Conservation (phyloP, 2,888 invertebrate species). For the Gortyna flavago region DNA sequence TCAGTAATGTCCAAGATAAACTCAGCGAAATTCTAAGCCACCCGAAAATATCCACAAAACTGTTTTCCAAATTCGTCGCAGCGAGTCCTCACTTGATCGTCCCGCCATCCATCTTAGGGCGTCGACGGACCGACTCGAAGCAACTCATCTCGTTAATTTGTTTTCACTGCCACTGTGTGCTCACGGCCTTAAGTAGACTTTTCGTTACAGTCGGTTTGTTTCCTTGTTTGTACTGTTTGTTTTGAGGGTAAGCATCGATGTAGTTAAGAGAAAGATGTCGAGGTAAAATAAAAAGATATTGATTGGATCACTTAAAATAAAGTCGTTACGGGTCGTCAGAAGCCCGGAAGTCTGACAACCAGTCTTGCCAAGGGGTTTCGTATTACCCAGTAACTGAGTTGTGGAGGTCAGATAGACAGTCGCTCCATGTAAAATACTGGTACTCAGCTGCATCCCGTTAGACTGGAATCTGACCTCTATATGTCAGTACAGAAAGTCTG, state of each 20-base stretch:
- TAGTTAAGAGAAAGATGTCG: neutral
- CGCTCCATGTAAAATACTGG: too few species aligned
- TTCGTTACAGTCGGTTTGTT: slow-evolving; percentile 56
- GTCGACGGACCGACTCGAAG: slow-evolving; percentile 78
- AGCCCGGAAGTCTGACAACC: too few species aligned
- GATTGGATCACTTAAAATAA: neutral
- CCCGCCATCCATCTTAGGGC: slow-evolving; percentile 82
- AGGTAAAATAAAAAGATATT: neutral
- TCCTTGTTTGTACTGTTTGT: slow-evolving; percentile 42
- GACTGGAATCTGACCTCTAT: too few species aligned
- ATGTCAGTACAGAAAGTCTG: too few species aligned
- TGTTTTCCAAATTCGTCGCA: slow-evolving; percentile 70
- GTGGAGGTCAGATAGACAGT: too few species aligned
- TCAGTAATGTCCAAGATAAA: neutral
- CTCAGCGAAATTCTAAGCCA: neutral
- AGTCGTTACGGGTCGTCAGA: too few species aligned
- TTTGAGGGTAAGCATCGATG: slow-evolving; percentile 24
- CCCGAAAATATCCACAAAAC: slow-evolving; percentile 10
- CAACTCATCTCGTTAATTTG: slow-evolving; percentile 85
- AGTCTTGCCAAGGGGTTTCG: too few species aligned
- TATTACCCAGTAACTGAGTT: too few species aligned
- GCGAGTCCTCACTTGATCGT: slow-evolving; percentile 64
- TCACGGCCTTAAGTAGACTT: slow-evolving; percentile 64
- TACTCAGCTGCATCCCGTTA: too few species aligned
- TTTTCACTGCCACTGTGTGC: slow-evolving; percentile 60